These are phyloP conservation scores for Octopus sinensis DNA, from an alignment of 1,140 invertebrate species.

Conservation along the genomic window DNA sequence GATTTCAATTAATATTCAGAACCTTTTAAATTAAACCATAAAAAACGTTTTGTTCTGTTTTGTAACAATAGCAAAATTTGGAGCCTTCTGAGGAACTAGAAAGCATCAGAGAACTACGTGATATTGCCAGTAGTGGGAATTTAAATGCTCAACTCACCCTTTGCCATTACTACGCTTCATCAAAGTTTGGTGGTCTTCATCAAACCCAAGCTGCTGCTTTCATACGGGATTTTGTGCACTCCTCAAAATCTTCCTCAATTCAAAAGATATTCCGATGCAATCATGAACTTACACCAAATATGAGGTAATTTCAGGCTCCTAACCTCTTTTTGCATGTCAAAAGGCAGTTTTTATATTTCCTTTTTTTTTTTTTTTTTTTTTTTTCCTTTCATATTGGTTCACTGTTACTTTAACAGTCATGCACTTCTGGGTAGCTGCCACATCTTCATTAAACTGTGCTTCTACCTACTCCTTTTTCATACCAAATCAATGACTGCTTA, in stretches of 20 bases:
- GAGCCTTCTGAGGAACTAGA: conserved; percentile 34
- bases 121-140: conserved; percentile 38
- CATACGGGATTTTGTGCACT: conserved; percentile 46
- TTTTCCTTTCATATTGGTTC: not conserved
- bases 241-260: conserved; percentile 41
- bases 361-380: conserved; percentile 18
- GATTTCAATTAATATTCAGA: too few relatives aligned
- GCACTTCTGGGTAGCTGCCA: too few relatives aligned
- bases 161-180: conserved; percentile 42
- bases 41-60: too few relatives aligned
- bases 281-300: conserved; percentile 47
- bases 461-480: too few relatives aligned
- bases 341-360: not conserved
- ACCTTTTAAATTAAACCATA: too few relatives aligned
- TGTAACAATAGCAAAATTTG: not conserved
- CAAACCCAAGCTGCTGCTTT: conserved; percentile 38
- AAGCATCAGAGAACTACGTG: conserved; percentile 46
- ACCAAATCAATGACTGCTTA: too few relatives aligned
- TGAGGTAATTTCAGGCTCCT: conserved; percentile 42
- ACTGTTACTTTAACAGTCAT: too few relatives aligned
- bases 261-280: conserved; percentile 40
- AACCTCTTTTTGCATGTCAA: not conserved
- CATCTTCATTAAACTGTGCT: too few relatives aligned
- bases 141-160: conserved; percentile 44
- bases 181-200: conserved; percentile 48